A percentile compares a stretch with the other conserved stretches of the same genome.
phyloP scores from a whole-genome alignment of 2,888 invertebrate species.

The Diloba caeruleocephala region DNA sequence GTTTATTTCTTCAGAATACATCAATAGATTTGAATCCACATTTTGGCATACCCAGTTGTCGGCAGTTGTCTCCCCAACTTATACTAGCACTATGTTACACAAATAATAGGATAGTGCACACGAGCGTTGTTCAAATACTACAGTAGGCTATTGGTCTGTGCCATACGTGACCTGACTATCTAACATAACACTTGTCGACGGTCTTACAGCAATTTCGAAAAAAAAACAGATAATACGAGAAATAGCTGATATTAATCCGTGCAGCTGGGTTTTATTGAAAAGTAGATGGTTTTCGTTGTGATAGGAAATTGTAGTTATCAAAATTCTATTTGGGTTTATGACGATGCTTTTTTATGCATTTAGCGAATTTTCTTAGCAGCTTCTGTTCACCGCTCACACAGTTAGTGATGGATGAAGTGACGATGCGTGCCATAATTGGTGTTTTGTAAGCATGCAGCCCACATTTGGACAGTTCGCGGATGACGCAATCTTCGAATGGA shows the following conservation, averaged over 20 bases:
- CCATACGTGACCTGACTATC: conserved; percentile 55
- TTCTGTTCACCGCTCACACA: too few species aligned
- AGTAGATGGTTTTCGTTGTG: conserved; percentile 9
- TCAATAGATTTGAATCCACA: conserved; percentile 8
- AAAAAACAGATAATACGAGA: conserved; percentile 48
- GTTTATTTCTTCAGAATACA: not conserved
- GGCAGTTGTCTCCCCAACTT: conserved; percentile 22
- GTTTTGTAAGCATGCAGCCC: too few species aligned
- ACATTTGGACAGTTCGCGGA: too few species aligned
- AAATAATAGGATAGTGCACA: conserved; percentile 61
- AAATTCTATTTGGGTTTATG: conserved; percentile 23
- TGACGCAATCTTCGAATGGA: too few species aligned
- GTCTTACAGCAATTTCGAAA: conserved; percentile 52
- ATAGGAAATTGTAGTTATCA: conserved; percentile 28
- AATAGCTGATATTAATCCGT: conserved; percentile 40
- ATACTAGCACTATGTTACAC: conserved; percentile 49
- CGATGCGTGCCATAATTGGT: too few species aligned
- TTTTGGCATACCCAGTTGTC: conserved; percentile 2
- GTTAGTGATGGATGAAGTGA: too few species aligned
- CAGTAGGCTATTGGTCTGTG: conserved; percentile 42
- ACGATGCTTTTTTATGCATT: too few species aligned
- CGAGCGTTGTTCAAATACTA: conserved; percentile 51
- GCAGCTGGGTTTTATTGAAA: conserved; percentile 38
- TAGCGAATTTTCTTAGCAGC: too few species aligned
- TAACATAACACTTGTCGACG: conserved; percentile 58